Evolutionary conservation across 1,140 invertebrate species (phyloP).

Genomic region (Zaprionus lachaisei): DNA sequence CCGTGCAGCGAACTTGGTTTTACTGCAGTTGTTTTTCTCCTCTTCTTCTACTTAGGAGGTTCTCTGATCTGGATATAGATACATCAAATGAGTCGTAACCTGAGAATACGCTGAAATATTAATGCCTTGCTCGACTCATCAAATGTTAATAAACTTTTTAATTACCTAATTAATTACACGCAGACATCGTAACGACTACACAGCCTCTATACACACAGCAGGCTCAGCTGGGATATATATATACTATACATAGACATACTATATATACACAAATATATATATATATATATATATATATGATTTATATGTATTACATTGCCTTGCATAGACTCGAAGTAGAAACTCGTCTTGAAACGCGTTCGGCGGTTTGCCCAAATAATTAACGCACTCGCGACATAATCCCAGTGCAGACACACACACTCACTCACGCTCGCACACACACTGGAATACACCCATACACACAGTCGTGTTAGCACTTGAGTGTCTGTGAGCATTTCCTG

Average conservation of each 20-base stretch:
- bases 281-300: slow-evolving; percentile 5
- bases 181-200: slow-evolving; percentile 18
- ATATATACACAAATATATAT: neutral
- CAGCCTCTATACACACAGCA: neutral
- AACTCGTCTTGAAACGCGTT: slow-evolving; percentile 29
- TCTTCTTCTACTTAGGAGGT: neutral
- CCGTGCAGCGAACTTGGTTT: neutral
- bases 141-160: slow-evolving; percentile 41
- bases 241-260: neutral
- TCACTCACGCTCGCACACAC: slow-evolving; percentile 1
- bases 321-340: slow-evolving; percentile 37
- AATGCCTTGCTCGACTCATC: slow-evolving; percentile 23
- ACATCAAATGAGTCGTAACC: slow-evolving; percentile 29
- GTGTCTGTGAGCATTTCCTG: slow-evolving; percentile 32
- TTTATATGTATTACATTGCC: slow-evolving; percentile 2
- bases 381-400: slow-evolving; percentile 31
- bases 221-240: slow-evolving; percentile 3
- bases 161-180: slow-evolving; percentile 39
- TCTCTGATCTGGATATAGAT: neutral
- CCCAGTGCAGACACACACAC: slow-evolving; percentile 9
- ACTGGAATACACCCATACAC: neutral
- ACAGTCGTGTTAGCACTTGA: slow-evolving; percentile 4
- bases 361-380: slow-evolving; percentile 21
- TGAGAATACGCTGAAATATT: slow-evolving; percentile 25
- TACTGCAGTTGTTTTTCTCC: neutral